Evolutionary conservation across 2,797 vertebrate species (phyloP).

Genomic region (Platyrinchus mystaceus): DNA sequence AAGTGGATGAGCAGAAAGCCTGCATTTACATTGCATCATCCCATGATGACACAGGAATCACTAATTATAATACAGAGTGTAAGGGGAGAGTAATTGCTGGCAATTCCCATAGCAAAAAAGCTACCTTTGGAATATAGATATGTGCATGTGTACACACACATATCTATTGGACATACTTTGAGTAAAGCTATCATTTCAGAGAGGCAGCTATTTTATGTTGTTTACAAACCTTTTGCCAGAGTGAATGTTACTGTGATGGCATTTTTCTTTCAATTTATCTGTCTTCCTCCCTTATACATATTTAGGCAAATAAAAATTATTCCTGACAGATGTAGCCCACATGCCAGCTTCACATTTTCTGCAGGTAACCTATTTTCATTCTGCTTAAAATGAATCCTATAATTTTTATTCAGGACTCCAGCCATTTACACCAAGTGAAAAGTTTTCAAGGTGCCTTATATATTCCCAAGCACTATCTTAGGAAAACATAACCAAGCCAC

Average conservation of each 20-base stretch:
- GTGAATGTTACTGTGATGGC: slow-evolving; percentile 45
- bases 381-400: slow-evolving; percentile 48
- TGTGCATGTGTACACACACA: background rate
- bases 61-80: slow-evolving; percentile 63
- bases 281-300: slow-evolving; percentile 59
- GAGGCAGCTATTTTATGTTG: slow-evolving; percentile 58
- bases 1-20: slow-evolving; percentile 39
- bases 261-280: slow-evolving; percentile 69
- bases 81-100: slow-evolving; percentile 35
- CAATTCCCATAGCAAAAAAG: slow-evolving; percentile 44
- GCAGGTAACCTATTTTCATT: slow-evolving; percentile 68
- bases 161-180: slow-evolving; percentile 17
- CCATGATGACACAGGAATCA: slow-evolving; percentile 61
- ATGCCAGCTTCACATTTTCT: slow-evolving; percentile 62
- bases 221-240: slow-evolving; percentile 66
- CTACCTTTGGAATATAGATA: slow-evolving; percentile 8
- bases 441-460: slow-evolving; percentile 43
- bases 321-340: slow-evolving; percentile 58
- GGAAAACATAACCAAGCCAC: background rate
- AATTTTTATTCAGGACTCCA: slow-evolving; percentile 65
- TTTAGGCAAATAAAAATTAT: slow-evolving; percentile 72
- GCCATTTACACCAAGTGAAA: slow-evolving; percentile 4
- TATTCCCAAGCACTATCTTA: slow-evolving; percentile 2
- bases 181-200: slow-evolving; percentile 50
- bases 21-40: slow-evolving; percentile 63